These are phyloP conservation scores for Actenoides lindsayi DNA, from an alignment of 2,113 vertebrate species.

Conservation along the genomic window DNA sequence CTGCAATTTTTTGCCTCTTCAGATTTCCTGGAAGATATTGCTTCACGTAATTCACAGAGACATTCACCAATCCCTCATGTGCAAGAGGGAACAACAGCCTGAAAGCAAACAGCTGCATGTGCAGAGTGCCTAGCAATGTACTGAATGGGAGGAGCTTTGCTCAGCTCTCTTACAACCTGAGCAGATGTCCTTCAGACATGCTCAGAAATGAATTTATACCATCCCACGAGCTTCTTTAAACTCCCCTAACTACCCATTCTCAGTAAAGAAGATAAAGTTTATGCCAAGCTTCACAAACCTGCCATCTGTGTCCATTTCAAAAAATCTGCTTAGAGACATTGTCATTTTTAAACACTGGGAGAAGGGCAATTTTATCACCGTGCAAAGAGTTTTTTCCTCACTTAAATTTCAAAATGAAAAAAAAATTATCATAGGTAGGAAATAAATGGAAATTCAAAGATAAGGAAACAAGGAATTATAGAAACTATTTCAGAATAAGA, in stretches of 20 bases:
- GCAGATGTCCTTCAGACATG: background rate
- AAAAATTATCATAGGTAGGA: background rate
- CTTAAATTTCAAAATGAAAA: background rate
- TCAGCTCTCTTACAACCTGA: background rate
- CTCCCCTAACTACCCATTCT: background rate
- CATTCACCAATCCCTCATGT: background rate
- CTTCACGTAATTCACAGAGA: background rate
- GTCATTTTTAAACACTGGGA: background rate
- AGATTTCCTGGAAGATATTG: background rate
- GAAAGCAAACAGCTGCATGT: background rate
- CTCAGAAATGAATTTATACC: background rate
- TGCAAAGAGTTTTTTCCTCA: background rate
- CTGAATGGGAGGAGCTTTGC: background rate
- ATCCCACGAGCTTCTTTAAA: background rate
- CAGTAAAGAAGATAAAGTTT: background rate
- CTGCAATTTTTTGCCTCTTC: background rate
- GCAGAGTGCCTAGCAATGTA: background rate
- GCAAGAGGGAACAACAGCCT: rapidly evolving
- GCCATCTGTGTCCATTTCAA: background rate
- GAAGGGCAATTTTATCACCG: background rate
- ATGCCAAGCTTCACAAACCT: background rate
- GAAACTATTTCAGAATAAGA: background rate
- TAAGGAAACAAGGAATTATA: background rate
- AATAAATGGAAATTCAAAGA: background rate
- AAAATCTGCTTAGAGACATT: background rate